A percentile compares a stretch with the other conserved stretches of the same genome.
Evolutionary conservation across 1,140 invertebrate genomes (phyloP).

Genomic region (Catajapyx aquilonaris): DNA sequence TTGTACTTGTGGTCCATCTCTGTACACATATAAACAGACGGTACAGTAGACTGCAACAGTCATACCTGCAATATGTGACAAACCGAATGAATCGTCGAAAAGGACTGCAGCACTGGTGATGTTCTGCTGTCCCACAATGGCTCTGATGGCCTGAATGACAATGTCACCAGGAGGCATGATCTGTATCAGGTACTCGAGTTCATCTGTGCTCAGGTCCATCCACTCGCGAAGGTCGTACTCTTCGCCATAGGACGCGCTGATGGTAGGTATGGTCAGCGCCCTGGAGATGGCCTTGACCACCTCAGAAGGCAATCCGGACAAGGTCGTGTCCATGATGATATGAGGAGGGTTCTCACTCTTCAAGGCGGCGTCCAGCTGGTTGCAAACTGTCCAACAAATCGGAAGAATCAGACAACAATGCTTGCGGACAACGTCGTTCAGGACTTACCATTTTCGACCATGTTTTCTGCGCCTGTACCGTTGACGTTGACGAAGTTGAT

Average conservation of each 20-base stretch:
- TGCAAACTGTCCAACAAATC: slow-evolving; percentile 33
- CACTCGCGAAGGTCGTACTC: slow-evolving; percentile 37
- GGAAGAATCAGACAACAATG: slow-evolving; percentile 2
- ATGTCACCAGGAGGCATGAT: slow-evolving; percentile 64
- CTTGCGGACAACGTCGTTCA: neutral
- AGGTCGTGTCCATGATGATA: slow-evolving; percentile 56
- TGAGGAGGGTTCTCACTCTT: slow-evolving; percentile 40
- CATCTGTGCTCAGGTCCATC: slow-evolving; percentile 8
- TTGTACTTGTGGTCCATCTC: slow-evolving; percentile 86
- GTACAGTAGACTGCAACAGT: neutral
- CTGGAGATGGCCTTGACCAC: slow-evolving; percentile 60
- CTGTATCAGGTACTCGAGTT: slow-evolving; percentile 32
- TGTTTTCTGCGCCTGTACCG: slow-evolving; percentile 37
- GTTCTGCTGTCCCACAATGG: slow-evolving; percentile 55
- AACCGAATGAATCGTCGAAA: slow-evolving; percentile 66
- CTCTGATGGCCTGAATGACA: slow-evolving; percentile 54
- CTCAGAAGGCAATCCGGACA: slow-evolving; percentile 49
- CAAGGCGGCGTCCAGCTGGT: slow-evolving; percentile 38
- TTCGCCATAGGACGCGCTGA: slow-evolving; percentile 63
- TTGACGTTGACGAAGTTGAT: slow-evolving; percentile 33
- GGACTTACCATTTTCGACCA: slow-evolving; percentile 36
- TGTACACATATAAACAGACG: slow-evolving; percentile 16
- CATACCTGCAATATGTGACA: neutral
- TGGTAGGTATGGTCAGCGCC: slow-evolving; percentile 53
- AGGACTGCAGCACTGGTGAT: slow-evolving; percentile 78